Evolutionary conservation across 30 jellyfish, hydroid and myxozoan species (phyloP).

Genomic region (Cassiopea andromeda): DNA sequence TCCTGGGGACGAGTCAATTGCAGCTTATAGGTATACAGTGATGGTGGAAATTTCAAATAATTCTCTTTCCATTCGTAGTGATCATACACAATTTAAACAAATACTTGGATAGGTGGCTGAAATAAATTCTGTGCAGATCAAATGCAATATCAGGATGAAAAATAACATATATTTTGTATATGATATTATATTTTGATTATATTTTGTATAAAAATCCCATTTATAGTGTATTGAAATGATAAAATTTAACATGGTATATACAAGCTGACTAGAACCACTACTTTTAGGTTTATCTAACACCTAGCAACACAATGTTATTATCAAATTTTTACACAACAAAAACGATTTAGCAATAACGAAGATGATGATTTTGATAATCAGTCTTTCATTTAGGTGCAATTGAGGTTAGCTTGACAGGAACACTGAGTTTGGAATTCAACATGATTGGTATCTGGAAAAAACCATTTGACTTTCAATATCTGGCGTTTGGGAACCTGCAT

Average conservation of each 20-base stretch:
- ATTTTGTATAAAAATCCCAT: too few species aligned
- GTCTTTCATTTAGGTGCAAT: constrained; percentile 51
- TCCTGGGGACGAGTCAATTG: constrained; percentile 43
- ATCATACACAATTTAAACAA: background rate
- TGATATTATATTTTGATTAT: background rate
- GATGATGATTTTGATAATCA: too few species aligned
- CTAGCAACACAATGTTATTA: too few species aligned
- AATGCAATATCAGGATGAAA: too few species aligned
- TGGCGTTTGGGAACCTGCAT: constrained; percentile 83
- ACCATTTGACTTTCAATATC: constrained; percentile 69
- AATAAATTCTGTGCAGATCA: too few species aligned
- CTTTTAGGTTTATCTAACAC: too few species aligned
- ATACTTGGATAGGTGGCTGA: background rate
- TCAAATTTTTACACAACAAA: too few species aligned
- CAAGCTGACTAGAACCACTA: too few species aligned
- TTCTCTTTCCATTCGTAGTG: too few species aligned
- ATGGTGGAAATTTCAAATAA: background rate
- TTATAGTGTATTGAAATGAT: too few species aligned
- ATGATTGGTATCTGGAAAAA: constrained; percentile 74
- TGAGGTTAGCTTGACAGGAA: constrained; percentile 64
- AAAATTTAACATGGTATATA: background rate
- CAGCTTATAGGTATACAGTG: constrained; percentile 36
- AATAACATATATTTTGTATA: too few species aligned
- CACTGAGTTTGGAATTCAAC: constrained; percentile 60
- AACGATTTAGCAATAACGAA: too few species aligned